Conservation (phyloP, 2,888 invertebrate genomes). For the Stramonita haemastoma region DNA sequence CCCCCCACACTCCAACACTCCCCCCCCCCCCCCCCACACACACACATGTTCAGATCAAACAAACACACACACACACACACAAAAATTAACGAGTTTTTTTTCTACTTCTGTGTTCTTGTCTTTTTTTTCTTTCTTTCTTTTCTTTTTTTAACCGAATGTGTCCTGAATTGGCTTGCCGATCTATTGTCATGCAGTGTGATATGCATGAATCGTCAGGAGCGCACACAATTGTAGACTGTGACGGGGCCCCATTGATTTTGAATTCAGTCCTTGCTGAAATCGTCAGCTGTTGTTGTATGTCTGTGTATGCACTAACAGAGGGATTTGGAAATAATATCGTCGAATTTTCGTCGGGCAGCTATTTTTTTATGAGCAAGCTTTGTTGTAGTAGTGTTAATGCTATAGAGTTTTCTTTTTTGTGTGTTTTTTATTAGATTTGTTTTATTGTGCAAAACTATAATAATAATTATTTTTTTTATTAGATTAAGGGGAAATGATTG, state of each 20-base stretch:
- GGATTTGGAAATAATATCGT: not conserved
- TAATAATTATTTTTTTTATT: not conserved
- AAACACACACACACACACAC: too few species aligned
- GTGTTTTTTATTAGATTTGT: not conserved
- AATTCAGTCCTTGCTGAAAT: not conserved
- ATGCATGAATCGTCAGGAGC: not conserved
- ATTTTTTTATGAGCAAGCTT: not conserved
- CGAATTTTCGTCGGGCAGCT: not conserved
- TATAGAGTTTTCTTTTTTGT: not conserved
- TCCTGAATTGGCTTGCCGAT: not conserved
- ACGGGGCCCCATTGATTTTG: not conserved
- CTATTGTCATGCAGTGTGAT: not conserved
- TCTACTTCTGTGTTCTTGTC: not conserved
- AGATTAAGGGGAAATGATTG: not conserved
- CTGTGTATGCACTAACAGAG: not conserved
- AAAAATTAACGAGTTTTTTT: not conserved
- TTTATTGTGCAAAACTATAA: not conserved
- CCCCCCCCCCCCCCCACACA: not conserved
- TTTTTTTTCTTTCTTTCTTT: not conserved
- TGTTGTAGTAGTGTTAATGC: not conserved
- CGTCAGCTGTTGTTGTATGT: not conserved
- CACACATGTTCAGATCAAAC: too few species aligned
- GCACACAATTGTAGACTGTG: not conserved
- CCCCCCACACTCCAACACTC: not conserved
- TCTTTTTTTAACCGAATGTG: not conserved